Conservation (phyloP, 1,140 invertebrate species). For the Ditylenchus dipsaci region DNA sequence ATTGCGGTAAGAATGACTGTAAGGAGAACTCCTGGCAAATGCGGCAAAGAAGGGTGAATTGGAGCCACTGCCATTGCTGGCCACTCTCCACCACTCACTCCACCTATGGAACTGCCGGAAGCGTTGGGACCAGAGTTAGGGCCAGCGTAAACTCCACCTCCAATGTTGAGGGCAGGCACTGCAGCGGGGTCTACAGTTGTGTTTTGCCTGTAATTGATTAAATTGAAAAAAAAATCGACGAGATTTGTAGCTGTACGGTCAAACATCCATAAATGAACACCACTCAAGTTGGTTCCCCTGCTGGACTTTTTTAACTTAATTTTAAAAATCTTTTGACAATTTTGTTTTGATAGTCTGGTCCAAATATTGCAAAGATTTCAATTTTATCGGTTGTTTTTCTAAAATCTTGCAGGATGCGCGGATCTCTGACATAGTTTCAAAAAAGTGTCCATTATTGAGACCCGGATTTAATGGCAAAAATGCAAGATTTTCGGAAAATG, state of each 20-base stretch:
- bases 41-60: slow-evolving; percentile 7
- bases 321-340: no score
- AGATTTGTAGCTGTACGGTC: background rate
- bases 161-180: background rate
- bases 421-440: no score
- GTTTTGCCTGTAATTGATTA: background rate
- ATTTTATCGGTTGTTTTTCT: no score
- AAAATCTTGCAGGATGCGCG: no score
- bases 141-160: background rate
- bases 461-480: no score
- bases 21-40: background rate
- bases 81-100: background rate
- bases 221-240: background rate
- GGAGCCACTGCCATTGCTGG: background rate
- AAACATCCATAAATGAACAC: no score
- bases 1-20: slow-evolving; percentile 15
- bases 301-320: no score
- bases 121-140: background rate
- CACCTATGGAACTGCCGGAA: background rate
- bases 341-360: no score
- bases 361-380: no score
- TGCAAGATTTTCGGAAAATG: no score
- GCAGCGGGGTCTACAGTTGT: background rate
- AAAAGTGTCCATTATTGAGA: no score
- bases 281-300: no score